Conservation (phyloP, 2,113 vertebrate genomes). For the Pimephales promelas region DNA sequence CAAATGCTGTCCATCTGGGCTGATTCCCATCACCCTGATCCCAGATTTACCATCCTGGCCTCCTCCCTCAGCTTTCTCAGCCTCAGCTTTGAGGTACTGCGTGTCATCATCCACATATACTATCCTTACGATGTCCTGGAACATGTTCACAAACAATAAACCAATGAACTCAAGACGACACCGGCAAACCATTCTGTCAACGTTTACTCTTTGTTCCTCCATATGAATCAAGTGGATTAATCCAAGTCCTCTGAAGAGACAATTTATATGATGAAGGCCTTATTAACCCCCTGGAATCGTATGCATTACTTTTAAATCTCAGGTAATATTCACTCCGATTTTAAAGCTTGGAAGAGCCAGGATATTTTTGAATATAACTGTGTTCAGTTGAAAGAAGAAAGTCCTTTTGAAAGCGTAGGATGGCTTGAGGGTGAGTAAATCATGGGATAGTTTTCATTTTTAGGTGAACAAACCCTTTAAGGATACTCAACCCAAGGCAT, state of each 20-base stretch:
- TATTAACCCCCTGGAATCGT: too few species aligned
- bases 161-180: background rate
- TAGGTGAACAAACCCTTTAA: too few species aligned
- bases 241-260: background rate
- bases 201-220: background rate
- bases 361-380: too few species aligned
- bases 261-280: background rate
- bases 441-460: too few species aligned
- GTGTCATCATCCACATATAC: conserved; percentile 80
- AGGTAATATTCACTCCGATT: too few species aligned
- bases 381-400: too few species aligned
- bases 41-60: conserved; percentile 79
- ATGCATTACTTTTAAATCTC: too few species aligned
- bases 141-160: background rate
- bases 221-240: background rate
- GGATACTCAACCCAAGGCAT: too few species aligned
- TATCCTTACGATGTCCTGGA: conserved; percentile 83
- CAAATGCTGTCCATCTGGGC: conserved; percentile 85
- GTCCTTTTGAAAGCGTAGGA: too few species aligned
- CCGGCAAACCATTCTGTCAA: background rate
- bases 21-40: conserved; percentile 82
- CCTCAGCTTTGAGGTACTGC: conserved; percentile 74
- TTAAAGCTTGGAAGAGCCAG: too few species aligned
- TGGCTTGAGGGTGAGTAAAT: too few species aligned
- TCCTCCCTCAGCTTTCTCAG: conserved; percentile 66